Evolutionary conservation across 2,888 invertebrate genomes (phyloP).

Genomic region (Invenusta paracnida): DNA sequence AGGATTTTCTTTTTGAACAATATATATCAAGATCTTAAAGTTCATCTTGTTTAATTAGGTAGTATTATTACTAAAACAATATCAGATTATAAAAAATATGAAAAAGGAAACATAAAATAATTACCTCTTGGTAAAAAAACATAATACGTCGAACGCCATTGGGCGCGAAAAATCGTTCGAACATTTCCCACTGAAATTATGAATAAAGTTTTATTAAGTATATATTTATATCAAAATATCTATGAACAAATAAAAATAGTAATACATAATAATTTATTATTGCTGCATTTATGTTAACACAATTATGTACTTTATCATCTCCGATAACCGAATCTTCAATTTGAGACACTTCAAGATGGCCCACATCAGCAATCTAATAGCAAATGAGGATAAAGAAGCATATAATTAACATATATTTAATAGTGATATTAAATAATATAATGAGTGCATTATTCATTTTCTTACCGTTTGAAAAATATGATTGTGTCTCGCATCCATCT

Average conservation of each 20-base stretch:
- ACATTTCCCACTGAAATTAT: constrained; percentile 56
- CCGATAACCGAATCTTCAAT: constrained; percentile 30
- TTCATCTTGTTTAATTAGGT: no score
- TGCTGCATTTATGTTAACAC: not conserved
- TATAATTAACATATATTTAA: no score
- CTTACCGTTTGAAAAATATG: constrained; percentile 36
- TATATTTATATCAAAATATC: not conserved
- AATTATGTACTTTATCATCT: constrained; percentile 36
- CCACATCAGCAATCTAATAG: constrained; percentile 33
- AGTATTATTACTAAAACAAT: no score
- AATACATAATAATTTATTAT: not conserved
- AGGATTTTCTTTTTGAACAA: no score
- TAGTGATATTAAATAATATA: no score
- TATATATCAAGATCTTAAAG: no score
- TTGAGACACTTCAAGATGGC: constrained; percentile 25
- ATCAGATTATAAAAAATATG: no score
- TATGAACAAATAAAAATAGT: not conserved
- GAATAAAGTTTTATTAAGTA: not conserved
- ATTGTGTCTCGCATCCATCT: constrained; percentile 36
- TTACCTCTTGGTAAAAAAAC: constrained; percentile 58
- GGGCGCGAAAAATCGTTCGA: constrained; percentile 56
- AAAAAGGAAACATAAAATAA: constrained; percentile 24
- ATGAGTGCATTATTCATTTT: no score
- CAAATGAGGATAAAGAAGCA: not conserved
- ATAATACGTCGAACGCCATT: constrained; percentile 58